phyloP scores from a whole-genome alignment of 2,797 vertebrate species.

The Megaceryle alcyon region DNA sequence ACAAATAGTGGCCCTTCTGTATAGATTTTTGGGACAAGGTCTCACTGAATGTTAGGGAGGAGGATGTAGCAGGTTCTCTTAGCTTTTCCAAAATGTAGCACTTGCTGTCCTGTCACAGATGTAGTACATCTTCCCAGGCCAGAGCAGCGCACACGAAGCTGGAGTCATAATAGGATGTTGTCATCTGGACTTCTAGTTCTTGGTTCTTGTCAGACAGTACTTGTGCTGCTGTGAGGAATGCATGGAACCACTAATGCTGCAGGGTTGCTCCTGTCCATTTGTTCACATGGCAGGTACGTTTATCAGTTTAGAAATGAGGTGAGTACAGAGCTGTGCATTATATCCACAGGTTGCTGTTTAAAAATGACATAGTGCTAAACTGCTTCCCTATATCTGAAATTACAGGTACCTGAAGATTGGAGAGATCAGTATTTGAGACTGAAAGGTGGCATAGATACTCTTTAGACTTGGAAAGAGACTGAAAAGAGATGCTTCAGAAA shows the following conservation, averaged over 20 bases:
- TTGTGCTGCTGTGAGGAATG: accelerated
- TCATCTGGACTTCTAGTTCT: not conserved
- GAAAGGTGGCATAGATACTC: not conserved
- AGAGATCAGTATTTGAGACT: not conserved
- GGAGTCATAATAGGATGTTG: not conserved
- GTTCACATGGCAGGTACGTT: not conserved
- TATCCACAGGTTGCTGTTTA: not conserved
- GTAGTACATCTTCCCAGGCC: not conserved
- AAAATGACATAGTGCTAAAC: not conserved
- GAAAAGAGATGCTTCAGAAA: not conserved
- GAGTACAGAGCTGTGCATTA: not conserved
- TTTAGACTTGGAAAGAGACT: not conserved
- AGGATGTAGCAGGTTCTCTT: not conserved
- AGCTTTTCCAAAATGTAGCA: not conserved
- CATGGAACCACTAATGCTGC: not conserved
- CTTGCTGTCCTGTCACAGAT: not conserved
- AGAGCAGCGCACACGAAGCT: not conserved
- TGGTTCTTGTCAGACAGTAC: not conserved
- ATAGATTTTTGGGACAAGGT: not conserved
- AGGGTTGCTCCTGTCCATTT: not conserved
- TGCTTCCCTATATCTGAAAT: not conserved
- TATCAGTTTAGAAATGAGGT: not conserved
- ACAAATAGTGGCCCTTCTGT: not conserved
- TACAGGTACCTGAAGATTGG: not conserved
- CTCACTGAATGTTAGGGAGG: not conserved